These are phyloP conservation scores for Phengaris arion DNA, from an alignment of 2,888 invertebrate species.

Conservation along the genomic window DNA sequence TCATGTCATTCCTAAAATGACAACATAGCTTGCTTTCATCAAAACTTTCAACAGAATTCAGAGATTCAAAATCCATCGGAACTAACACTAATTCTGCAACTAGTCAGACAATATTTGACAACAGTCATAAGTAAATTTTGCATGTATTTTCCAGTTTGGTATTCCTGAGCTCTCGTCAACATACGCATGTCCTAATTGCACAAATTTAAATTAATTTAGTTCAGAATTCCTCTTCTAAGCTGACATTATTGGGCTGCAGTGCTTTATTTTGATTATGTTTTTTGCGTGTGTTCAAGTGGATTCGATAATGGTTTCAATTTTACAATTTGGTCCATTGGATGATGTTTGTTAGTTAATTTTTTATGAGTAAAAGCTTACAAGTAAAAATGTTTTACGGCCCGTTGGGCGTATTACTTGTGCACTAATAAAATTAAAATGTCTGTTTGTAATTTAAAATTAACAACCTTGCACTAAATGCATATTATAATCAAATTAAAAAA, in stretches of 20 bases:
- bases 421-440: too few relatives aligned
- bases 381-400: too few relatives aligned
- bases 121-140: conserved; percentile 13
- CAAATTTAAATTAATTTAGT: conserved; percentile 17
- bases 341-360: too few relatives aligned
- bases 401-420: too few relatives aligned
- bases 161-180: conserved; percentile 9
- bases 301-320: too few relatives aligned
- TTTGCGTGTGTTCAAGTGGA: too few relatives aligned
- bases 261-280: too few relatives aligned
- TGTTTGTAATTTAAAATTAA: too few relatives aligned
- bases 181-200: conserved; percentile 18
- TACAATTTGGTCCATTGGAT: too few relatives aligned
- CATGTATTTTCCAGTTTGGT: conserved; percentile 14
- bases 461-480: too few relatives aligned
- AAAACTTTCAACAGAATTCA: not conserved
- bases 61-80: not conserved
- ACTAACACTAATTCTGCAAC: not conserved
- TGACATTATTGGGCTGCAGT: not conserved
- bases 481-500: too few relatives aligned
- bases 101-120: conserved; percentile 6
- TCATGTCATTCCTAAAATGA: not conserved
- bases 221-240: not conserved
- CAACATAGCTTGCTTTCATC: not conserved
- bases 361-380: too few relatives aligned